Evolutionary conservation across 2,113 vertebrate species (phyloP).

Genomic region (Heterochromis multidens): DNA sequence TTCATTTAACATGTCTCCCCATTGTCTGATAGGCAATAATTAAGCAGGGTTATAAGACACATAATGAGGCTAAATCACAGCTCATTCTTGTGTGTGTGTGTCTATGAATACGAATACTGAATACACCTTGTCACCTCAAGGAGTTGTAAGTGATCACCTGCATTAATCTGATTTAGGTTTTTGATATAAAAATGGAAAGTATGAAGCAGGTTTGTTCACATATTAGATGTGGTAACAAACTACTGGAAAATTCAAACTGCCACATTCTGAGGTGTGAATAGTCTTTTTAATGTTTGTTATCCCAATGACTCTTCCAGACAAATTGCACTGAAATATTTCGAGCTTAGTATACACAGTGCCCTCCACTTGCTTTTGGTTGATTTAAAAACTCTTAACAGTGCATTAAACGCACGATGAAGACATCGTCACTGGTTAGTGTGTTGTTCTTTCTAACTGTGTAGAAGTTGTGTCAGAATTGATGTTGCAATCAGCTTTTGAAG

Average conservation of each 20-base stretch:
- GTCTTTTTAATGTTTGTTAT: background rate
- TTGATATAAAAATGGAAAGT: background rate
- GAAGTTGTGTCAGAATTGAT: background rate
- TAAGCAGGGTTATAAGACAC: background rate
- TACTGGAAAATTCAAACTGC: background rate
- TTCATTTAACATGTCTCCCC: background rate
- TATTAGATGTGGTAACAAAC: background rate
- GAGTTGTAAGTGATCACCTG: background rate
- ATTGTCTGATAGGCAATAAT: background rate
- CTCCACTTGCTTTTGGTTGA: background rate
- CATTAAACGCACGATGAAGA: background rate
- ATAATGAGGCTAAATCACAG: background rate
- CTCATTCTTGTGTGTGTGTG: background rate
- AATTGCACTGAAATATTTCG: background rate
- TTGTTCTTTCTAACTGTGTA: background rate
- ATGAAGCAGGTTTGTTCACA: background rate
- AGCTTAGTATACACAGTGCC: background rate
- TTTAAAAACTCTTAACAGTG: background rate
- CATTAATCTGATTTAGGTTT: background rate
- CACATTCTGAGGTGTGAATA: background rate
- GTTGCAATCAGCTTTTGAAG: slow-evolving; percentile 7
- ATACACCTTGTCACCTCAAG: background rate
- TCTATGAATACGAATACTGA: background rate
- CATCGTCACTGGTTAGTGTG: background rate
- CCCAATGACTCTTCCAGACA: background rate